phyloP scores from a whole-genome alignment of 2,888 invertebrate species.

The Ommatoiulus sabulosus region DNA sequence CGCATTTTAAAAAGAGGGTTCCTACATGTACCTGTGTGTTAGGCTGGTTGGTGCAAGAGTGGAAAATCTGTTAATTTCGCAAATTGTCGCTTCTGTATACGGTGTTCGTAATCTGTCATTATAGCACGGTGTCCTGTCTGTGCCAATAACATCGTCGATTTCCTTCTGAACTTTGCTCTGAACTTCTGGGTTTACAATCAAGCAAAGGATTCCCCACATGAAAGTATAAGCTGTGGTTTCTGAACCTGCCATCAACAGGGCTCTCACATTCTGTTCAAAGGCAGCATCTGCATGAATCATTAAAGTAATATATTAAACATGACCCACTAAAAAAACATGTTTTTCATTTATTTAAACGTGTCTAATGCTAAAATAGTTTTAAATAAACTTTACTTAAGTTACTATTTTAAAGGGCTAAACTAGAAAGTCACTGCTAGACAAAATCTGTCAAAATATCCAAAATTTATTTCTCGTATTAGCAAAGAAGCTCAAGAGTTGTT shows the following conservation, averaged over 20 bases:
- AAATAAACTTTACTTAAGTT: no score
- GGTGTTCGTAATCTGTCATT: neutral
- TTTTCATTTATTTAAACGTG: no score
- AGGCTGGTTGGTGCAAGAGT: neutral
- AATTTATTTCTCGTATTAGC: no score
- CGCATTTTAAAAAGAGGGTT: no score
- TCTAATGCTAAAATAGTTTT: no score
- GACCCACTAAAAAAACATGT: no score
- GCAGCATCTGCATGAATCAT: neutral
- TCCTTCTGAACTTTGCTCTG: constrained; percentile 15
- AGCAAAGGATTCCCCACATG: neutral
- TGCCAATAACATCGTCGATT: constrained; percentile 41
- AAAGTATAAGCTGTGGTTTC: constrained; percentile 35
- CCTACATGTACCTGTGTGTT: neutral
- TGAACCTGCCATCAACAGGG: neutral
- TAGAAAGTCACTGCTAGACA: no score
- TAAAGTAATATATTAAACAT: neutral
- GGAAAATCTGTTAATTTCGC: neutral
- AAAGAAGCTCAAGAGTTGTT: no score
- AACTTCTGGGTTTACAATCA: constrained; percentile 1
- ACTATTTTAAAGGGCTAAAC: no score
- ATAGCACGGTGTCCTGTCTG: constrained; percentile 18
- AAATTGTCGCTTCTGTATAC: neutral
- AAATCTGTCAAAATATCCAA: neutral
- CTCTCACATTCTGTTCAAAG: neutral